Base-by-base conservation (phyloP, 2,888 invertebrate genomes). In the Phalangium opilio region DNA sequence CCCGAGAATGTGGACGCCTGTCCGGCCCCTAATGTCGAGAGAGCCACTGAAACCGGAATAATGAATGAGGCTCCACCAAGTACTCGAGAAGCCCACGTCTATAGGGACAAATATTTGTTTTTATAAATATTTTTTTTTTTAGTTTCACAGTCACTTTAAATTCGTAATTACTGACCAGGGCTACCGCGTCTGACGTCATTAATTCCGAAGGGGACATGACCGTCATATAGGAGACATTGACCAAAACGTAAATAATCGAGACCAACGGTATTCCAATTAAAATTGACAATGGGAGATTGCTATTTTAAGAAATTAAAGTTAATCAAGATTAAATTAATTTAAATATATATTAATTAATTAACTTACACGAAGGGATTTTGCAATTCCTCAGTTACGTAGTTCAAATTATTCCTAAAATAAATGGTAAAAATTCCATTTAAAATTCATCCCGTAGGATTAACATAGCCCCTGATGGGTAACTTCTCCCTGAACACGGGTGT, bases 321-420 rank as follows among this genome's bases (percentile, higher is more conserved):
- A 32, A 43, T 43, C 11, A 21, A 3, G 8, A 33, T 43, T 8
- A 14, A 20, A 43, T 34, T 34, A 38, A 12, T 18, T 11, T n/a
- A 38, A 4, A 3, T 2, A 38, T 3, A 38, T 21, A 47, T 10
- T 21, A 27, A 17, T 44, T 18, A n/a, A n/a, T 14, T 45, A 55
- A 72, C 76, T 73, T 72, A 81, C 81, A 75, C 81, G 69, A 79
- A 89, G 51, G 96, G 98, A 70, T 95, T 89, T 70, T 91, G 85
- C 58, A 98, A 84, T 73, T 98, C 96, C 71, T 98, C 98, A 54
- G 96, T 95, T 53, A 98, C 95, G 73, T 91, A 96, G 73, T 98
- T 98, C 59, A 98, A 76, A 70, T 96, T 98, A 70, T 98, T 98
- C 73, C 73, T 71, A n/a, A n/a, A n/a, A n/a, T n/a, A n/a, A n/a